Base-by-base conservation (phyloP, 2,797 vertebrate genomes). In the Harpagifer antarcticus region DNA sequence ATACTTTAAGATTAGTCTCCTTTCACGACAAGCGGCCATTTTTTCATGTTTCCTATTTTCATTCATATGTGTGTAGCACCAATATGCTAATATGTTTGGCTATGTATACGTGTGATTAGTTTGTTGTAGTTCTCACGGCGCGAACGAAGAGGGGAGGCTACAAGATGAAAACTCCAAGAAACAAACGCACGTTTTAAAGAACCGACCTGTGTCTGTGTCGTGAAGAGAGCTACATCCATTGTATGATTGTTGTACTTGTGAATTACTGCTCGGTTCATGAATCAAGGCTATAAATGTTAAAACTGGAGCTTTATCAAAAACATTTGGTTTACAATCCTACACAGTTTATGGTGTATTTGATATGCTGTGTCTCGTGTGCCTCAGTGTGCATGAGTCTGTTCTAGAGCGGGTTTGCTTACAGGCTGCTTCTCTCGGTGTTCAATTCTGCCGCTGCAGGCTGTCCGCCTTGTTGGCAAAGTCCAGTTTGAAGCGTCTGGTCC, bases 401-500 rank as follows among this genome's bases (percentile, higher is more conserved):
- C 78, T 49, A 31, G 3, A 48, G 8, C n/a, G 9, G n/a, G 45
- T 49, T 83, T 90, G 95, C 98, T 97, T 95, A 99, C 98, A 97
- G n/a, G 95, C 85, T 98, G 97, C 68, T 93, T 96, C 88, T 98
- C 97, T 91, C 95, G 96, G 91, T 96, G 95, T 57, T 92, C 88
- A 57, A 99, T 97, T n/a, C 89, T 97, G 96, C 65, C 95, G 96
- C 94, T 98, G 97, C 83, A 99, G 94, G 82, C 92, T 95, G 92
- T 97, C 96, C 14, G 96, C 96, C 92, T 97, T 96, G 94, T 95
- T 96, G 91, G 95, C 95, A 92, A 96, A 97, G 81, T 98, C 97
- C 88, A 96, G 93, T 86, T 96, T 96, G 93, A 96, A 96, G 91
- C 95, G 96, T 82, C 96, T 93, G 81, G 96, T 96, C 89, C 97